Evolutionary conservation across 2,888 invertebrate genomes (phyloP).

Genomic region (Acrobeloides nanus): DNA sequence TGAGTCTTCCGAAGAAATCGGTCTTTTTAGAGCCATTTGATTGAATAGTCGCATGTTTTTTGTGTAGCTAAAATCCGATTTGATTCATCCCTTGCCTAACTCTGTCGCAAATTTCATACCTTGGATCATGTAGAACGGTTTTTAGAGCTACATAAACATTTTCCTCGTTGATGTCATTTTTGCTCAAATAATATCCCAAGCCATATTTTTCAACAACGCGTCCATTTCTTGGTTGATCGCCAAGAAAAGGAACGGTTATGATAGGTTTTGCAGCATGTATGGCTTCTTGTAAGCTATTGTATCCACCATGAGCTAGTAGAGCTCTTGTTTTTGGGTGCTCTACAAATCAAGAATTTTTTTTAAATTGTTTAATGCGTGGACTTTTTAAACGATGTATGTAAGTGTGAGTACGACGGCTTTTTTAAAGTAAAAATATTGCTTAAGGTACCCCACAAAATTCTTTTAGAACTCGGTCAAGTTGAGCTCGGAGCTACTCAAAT

Average conservation of each 20-base stretch:
- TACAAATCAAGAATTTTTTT: slow-evolving; percentile 1
- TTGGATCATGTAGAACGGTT: background rate
- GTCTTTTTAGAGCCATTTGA: slow-evolving; percentile 6
- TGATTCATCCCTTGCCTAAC: background rate
- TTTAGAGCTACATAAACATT: slow-evolving; percentile 6
- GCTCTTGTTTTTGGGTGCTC: slow-evolving; percentile 12
- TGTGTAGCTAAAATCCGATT: slow-evolving; percentile 5
- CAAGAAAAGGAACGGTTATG: slow-evolving; percentile 11
- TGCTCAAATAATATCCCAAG: slow-evolving; percentile 5
- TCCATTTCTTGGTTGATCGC: slow-evolving; percentile 15
- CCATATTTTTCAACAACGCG: slow-evolving; percentile 10
- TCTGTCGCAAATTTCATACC: background rate
- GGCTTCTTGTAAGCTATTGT: slow-evolving; percentile 14
- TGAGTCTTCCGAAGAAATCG: slow-evolving; percentile 10
- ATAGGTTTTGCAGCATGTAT: slow-evolving; percentile 9
- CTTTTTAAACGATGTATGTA: too few species aligned
- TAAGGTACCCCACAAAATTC: too few species aligned
- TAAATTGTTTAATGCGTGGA: too few species aligned
- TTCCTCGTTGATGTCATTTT: slow-evolving; percentile 5
- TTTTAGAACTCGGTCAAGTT: too few species aligned
- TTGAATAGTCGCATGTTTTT: slow-evolving; percentile 3
- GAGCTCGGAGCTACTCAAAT: too few species aligned
- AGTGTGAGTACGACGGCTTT: too few species aligned
- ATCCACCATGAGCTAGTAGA: slow-evolving; percentile 17
- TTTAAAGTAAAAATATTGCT: too few species aligned